These are phyloP conservation scores for Spilogale gracilis DNA, from an alignment of 2,113 vertebrate species.

Conservation along the genomic window DNA sequence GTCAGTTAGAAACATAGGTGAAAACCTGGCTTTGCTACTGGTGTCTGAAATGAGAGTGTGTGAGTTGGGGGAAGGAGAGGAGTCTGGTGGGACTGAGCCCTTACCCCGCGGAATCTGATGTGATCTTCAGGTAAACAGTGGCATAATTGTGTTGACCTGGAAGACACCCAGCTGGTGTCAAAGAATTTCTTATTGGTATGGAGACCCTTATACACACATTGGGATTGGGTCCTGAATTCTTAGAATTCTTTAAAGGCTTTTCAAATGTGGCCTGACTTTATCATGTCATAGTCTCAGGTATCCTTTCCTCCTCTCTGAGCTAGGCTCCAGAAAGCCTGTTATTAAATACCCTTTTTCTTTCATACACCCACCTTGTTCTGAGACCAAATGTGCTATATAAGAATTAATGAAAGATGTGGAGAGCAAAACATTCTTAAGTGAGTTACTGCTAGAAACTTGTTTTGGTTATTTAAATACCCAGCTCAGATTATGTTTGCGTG, in stretches of 20 bases:
- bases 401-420: slow-evolving; percentile 3
- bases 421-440: slow-evolving; percentile 46
- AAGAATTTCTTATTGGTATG: not conserved
- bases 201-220: not conserved
- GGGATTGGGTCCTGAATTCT: not conserved
- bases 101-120: not conserved
- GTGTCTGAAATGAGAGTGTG: not conserved
- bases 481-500: not conserved
- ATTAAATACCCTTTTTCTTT: not conserved
- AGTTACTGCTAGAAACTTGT: not conserved
- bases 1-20: not conserved
- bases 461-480: slow-evolving; percentile 36
- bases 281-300: not conserved
- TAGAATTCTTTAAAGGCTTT: not conserved
- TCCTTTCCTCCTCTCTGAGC: not conserved
- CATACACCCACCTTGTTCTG: not conserved
- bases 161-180: not conserved
- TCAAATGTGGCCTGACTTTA: not conserved
- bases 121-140: not conserved
- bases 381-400: not conserved
- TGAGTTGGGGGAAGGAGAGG: accelerated
- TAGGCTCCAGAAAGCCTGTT: not conserved
- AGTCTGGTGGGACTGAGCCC: not conserved
- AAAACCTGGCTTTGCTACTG: not conserved
- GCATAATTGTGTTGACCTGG: not conserved